A percentile compares a stretch with the other conserved stretches of the same genome.
Conservation (phyloP, 2,113 vertebrate genomes). For the Bubo blakistoni region DNA sequence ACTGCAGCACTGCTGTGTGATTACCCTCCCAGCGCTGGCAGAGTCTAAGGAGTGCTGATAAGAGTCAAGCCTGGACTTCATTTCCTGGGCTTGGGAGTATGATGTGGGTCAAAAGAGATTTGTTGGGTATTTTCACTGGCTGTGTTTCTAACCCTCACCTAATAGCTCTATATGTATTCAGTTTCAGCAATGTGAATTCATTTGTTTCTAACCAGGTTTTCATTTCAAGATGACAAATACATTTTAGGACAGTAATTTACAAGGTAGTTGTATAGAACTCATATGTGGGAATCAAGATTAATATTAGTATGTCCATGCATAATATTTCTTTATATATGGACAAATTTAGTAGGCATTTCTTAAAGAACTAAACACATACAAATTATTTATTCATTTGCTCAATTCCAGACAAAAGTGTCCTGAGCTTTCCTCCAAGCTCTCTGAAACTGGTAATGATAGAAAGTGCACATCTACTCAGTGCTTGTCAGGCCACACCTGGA, state of each 20-base stretch:
- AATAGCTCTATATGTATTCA: not conserved
- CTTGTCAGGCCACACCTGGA: too few relatives aligned
- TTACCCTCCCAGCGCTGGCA: not conserved
- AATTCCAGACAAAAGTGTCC: not conserved
- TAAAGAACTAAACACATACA: not conserved
- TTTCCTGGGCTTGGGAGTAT: not conserved
- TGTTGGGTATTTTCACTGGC: not conserved
- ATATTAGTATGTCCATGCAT: not conserved
- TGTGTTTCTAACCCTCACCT: not conserved
- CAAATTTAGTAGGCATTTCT: not conserved
- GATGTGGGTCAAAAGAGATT: not conserved
- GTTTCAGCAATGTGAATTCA: not conserved
- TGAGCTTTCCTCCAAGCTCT: not conserved
- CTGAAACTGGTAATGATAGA: not conserved
- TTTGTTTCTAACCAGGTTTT: not conserved
- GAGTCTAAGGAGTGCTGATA: not conserved
- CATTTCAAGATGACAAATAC: not conserved
- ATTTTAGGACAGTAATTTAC: not conserved
- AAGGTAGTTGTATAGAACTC: not conserved
- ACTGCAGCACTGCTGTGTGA: fast-evolving
- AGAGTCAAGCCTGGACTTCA: not conserved
- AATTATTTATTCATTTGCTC: not conserved
- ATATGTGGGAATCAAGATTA: not conserved
- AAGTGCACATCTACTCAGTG: not conserved
- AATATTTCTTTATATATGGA: not conserved